Percentiles rank a stretch among this genome's conserved stretches.
Evolutionary conservation across 2,797 vertebrate species (phyloP).

Genomic region (Spizella passerina): DNA sequence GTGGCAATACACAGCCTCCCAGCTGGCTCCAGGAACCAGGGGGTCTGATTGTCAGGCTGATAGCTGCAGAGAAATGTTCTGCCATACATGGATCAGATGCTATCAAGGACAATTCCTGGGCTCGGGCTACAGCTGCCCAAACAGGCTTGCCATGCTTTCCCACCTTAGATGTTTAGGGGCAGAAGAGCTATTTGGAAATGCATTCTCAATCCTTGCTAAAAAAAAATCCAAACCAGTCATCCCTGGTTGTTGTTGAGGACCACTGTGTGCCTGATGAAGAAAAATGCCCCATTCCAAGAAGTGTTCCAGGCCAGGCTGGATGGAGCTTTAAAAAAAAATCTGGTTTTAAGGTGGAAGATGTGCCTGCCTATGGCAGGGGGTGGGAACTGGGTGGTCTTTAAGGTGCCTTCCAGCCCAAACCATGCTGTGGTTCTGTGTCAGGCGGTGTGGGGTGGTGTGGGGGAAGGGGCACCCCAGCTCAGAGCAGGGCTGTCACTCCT

Average conservation of each 20-base stretch:
- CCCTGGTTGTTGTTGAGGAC: neutral
- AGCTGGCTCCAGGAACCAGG: neutral
- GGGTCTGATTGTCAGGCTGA: neutral
- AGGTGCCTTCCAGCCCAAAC: neutral
- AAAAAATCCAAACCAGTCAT: neutral
- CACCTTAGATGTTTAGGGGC: accelerated
- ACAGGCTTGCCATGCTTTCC: neutral
- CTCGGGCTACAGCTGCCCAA: accelerated
- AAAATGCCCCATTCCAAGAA: neutral
- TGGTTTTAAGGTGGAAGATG: neutral
- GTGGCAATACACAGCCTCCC: neutral
- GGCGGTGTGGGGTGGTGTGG: accelerated
- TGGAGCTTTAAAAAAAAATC: neutral
- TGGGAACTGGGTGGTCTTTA: neutral
- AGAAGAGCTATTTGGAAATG: neutral
- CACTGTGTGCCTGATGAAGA: neutral
- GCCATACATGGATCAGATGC: too few relatives aligned
- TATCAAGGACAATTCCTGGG: neutral
- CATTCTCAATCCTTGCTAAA: neutral
- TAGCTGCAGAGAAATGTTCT: too few relatives aligned
- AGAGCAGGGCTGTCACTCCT: neutral
- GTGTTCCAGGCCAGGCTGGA: neutral
- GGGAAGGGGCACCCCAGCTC: accelerated
- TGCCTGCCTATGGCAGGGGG: neutral
- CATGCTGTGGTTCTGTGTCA: neutral